These are phyloP conservation scores for Lamellibrachia satsuma DNA, from an alignment of 2,888 invertebrate genomes.

Conservation along the genomic window DNA sequence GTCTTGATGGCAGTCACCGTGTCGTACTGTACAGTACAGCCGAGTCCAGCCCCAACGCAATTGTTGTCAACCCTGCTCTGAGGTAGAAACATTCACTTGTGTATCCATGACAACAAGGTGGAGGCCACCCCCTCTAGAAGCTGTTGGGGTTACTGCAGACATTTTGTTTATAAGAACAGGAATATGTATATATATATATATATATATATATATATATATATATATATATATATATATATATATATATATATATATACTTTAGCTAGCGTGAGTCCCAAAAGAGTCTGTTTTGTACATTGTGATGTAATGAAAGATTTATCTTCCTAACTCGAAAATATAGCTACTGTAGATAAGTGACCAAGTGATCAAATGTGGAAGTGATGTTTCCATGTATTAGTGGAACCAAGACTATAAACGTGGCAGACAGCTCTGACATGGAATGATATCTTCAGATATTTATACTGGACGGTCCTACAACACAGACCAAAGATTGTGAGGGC, in stretches of 20 bases:
- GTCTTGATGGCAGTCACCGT: conserved; percentile 88
- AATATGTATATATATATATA: not conserved
- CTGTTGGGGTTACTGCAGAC: no score
- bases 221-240: not conserved
- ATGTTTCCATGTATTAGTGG: not conserved
- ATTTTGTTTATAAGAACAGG: not conserved
- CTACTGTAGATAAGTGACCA: no score
- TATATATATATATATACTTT: no score
- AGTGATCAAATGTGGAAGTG: no score
- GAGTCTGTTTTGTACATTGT: no score
- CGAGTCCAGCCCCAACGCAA: conserved; percentile 89
- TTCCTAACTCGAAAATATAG: no score
- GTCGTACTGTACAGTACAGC: conserved; percentile 91
- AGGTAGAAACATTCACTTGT: conserved; percentile 61
- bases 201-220: not conserved
- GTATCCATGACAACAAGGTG: not conserved
- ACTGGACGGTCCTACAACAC: conserved; percentile 98
- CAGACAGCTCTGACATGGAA: not conserved
- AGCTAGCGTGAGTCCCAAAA: no score
- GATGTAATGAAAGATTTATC: no score
- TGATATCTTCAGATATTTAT: conserved; percentile 74
- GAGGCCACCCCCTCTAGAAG: not conserved
- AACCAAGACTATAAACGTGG: conserved; percentile 6
- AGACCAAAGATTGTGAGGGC: conserved; percentile 92
- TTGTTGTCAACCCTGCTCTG: conserved; percentile 97